Conservation (phyloP, 2,113 vertebrate species). For the Dasyurus viverrinus region DNA sequence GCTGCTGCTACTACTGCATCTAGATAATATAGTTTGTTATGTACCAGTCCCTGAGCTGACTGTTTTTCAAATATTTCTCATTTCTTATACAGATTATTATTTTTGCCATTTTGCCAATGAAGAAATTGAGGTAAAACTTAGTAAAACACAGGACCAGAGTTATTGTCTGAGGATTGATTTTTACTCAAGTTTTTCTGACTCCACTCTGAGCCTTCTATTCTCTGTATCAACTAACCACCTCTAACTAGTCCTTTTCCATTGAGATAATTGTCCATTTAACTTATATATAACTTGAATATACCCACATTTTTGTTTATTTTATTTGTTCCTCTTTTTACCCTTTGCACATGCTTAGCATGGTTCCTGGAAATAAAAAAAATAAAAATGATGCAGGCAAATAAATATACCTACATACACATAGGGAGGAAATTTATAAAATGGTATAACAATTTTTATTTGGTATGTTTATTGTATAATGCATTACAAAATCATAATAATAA, state of each 20-base stretch:
- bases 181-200: background rate
- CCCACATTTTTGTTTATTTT: background rate
- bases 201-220: background rate
- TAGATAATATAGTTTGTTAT: background rate
- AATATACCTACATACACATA: background rate
- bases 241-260: background rate
- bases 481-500: background rate
- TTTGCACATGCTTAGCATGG: background rate
- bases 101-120: background rate
- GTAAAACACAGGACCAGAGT: background rate
- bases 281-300: background rate
- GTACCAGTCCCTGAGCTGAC: background rate
- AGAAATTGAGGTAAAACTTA: background rate
- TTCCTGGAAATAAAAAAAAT: background rate
- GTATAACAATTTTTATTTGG: background rate
- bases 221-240: accelerated
- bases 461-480: background rate
- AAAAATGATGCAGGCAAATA: background rate
- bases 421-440: background rate
- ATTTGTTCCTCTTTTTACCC: background rate
- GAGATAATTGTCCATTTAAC: background rate
- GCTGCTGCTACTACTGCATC: background rate
- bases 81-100: background rate
- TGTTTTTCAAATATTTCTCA: background rate
- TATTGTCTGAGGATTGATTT: background rate